Evolutionary conservation across 2,888 invertebrate genomes (phyloP), one percentile per base, ranked within the genome.

Genomic region (Oeneis ivallda): DNA sequence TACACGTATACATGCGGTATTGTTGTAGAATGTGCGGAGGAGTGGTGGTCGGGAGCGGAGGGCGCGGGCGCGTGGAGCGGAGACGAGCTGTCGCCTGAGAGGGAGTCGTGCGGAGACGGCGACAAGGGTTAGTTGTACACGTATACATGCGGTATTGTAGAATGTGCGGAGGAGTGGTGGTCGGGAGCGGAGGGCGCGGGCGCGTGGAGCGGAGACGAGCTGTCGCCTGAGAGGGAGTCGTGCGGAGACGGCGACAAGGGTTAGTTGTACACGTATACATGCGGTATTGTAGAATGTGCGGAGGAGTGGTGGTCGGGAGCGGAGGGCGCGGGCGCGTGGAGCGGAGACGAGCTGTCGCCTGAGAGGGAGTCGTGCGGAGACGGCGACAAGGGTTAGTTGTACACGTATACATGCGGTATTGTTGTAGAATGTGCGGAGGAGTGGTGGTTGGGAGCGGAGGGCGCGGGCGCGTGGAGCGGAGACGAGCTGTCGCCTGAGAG

Each of bases 251-350:
- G 83, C 26, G 89, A 87, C 11, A 85, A 77, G 81, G 87, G 87
- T 85, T 5, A 26, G 26, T 26, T 26, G n/a, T n/a, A 26, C 26
- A 26, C 26, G 4, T 26, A 26, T 5, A 26, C n/a, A n/a, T n/a
- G n/a, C n/a, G n/a, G n/a, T 58, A 6, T 41, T 6, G 1, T 57
- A 90, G 91, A 91, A 72, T 87, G 81, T 70, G 85, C 84, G 3
- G 90, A 90, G 61, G 90, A 91, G 43, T 91, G 90, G 90, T 90
- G 89, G 89, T 89, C 89, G 50, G 91, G 90, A 1, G 89, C 89
- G 9, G 89, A 89, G 64, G 85, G 84, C 32, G 86, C 87, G 9
- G 91, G 89, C 64, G 90, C 86, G 0, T 92, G 92, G 89, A 92
- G 92, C 72, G 90, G 83, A 0, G 91, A 91, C 67, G 92, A 92